Conservation (phyloP, 1,140 invertebrate genomes). For the Spodoptera litura region DNA sequence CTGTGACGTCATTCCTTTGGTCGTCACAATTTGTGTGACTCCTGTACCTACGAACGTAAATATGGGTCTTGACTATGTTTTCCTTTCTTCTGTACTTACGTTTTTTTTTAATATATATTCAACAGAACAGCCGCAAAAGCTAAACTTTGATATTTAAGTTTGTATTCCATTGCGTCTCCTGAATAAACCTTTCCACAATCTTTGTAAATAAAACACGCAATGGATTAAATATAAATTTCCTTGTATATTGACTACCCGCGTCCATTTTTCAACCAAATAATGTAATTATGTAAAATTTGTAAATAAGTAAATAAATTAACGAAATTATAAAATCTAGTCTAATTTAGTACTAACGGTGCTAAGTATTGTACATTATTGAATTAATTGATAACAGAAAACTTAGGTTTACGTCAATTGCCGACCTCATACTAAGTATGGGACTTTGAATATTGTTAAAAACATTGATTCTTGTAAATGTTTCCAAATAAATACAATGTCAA, state of each 20-base stretch:
- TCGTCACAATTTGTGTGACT: too few relatives aligned
- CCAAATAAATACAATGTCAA: slow-evolving; percentile 84
- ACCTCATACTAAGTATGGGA: slow-evolving; percentile 69
- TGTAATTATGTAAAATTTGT: slow-evolving; percentile 80
- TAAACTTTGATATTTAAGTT: neutral
- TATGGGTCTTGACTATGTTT: too few relatives aligned
- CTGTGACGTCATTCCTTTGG: too few relatives aligned
- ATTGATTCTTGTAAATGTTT: slow-evolving; percentile 85
- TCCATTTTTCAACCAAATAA: slow-evolving; percentile 24
- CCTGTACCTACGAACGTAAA: too few relatives aligned
- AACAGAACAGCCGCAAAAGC: slow-evolving; percentile 1
- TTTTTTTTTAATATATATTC: neutral
- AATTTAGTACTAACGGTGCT: slow-evolving; percentile 85
- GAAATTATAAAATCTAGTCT: slow-evolving; percentile 78
- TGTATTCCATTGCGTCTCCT: slow-evolving; percentile 22
- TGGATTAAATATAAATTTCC: slow-evolving; percentile 4
- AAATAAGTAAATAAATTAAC: slow-evolving; percentile 71
- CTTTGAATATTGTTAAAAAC: slow-evolving; percentile 66
- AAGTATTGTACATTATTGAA: slow-evolving; percentile 78
- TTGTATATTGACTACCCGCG: slow-evolving; percentile 19
- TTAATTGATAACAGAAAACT: slow-evolving; percentile 52
- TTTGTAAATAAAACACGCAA: slow-evolving; percentile 5
- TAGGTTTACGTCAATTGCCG: slow-evolving; percentile 69
- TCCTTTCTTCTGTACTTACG: neutral
- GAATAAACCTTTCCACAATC: neutral